phyloP scores from a whole-genome alignment of 2,888 invertebrate genomes.

The Notocelia uddmanniana region DNA sequence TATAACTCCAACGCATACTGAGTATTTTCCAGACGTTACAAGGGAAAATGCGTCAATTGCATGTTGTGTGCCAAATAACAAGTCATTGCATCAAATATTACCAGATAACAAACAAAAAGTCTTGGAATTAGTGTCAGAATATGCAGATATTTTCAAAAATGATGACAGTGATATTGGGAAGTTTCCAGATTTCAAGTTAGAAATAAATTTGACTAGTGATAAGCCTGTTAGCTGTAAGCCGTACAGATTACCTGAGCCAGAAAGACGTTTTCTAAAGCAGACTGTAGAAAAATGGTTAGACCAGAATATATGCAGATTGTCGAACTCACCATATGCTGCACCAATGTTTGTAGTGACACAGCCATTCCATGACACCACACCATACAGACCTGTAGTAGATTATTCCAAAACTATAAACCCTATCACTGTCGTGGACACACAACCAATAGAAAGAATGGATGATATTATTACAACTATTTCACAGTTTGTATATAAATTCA shows the following conservation, averaged over 20 bases:
- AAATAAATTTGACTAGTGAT: slow-evolving; percentile 29
- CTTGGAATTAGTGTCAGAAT: no score
- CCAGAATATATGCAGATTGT: slow-evolving; percentile 34
- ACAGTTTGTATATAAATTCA: slow-evolving; percentile 30
- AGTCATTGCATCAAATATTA: no score
- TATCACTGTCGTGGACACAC: slow-evolving; percentile 28
- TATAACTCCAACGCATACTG: no score
- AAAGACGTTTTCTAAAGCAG: slow-evolving; percentile 27
- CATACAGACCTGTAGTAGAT: slow-evolving; percentile 35
- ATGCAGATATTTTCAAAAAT: no score
- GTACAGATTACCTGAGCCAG: slow-evolving; percentile 33
- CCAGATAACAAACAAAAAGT: no score
- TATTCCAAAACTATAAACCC: slow-evolving; percentile 37
- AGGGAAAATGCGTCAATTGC: no score
- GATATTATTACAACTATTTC: slow-evolving; percentile 27
- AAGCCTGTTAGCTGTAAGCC: slow-evolving; percentile 36
- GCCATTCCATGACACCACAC: slow-evolving; percentile 36
- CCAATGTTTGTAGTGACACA: slow-evolving; percentile 38
- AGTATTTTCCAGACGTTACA: no score
- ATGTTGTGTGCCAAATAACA: no score
- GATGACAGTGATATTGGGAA: slow-evolving; percentile 27
- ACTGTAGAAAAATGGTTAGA: slow-evolving; percentile 33
- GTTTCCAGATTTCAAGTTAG: slow-evolving; percentile 33
- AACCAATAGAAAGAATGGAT: slow-evolving; percentile 28
- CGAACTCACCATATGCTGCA: slow-evolving; percentile 36